A percentile compares a stretch with the other conserved stretches of the same genome.
phyloP scores from a whole-genome alignment of 2,113 vertebrate genomes.

The Eulemur macaco region DNA sequence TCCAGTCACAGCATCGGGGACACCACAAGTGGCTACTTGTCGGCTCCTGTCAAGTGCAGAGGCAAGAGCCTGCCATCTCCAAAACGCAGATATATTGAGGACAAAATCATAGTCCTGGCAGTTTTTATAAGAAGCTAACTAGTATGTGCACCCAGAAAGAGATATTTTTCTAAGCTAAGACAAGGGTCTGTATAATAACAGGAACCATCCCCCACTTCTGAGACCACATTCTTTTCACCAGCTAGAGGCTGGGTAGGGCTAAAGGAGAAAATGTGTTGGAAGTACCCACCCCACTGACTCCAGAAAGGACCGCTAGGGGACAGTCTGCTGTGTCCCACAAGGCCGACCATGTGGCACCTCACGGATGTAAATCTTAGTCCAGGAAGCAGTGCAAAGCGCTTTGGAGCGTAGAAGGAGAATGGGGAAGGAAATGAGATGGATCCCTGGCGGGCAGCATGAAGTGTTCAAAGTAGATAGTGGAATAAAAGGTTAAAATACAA shows the following conservation, averaged over 20 bases:
- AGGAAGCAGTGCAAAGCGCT: not conserved
- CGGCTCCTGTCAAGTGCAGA: not conserved
- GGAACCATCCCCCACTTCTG: not conserved
- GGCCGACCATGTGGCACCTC: not conserved
- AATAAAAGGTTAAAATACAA: not conserved
- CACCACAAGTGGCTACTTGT: constrained; percentile 61
- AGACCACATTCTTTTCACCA: constrained; percentile 1
- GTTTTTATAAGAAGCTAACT: not conserved
- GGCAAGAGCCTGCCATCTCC: not conserved
- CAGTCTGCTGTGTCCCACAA: not conserved
- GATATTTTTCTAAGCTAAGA: not conserved
- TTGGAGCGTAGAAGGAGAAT: not conserved
- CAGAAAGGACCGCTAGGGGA: not conserved
- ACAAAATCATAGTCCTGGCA: not conserved
- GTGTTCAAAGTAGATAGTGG: not conserved
- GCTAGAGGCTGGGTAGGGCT: not conserved
- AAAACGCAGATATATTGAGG: not conserved
- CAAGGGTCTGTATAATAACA: not conserved
- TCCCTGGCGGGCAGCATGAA: not conserved
- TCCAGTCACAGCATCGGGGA: constrained; percentile 3
- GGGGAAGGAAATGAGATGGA: not conserved
- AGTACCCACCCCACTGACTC: not conserved
- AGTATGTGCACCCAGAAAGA: not conserved
- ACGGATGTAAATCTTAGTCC: not conserved
- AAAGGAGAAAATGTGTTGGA: not conserved